Base-by-base conservation (phyloP, 2,888 invertebrate species). In the Thumatha senex region DNA sequence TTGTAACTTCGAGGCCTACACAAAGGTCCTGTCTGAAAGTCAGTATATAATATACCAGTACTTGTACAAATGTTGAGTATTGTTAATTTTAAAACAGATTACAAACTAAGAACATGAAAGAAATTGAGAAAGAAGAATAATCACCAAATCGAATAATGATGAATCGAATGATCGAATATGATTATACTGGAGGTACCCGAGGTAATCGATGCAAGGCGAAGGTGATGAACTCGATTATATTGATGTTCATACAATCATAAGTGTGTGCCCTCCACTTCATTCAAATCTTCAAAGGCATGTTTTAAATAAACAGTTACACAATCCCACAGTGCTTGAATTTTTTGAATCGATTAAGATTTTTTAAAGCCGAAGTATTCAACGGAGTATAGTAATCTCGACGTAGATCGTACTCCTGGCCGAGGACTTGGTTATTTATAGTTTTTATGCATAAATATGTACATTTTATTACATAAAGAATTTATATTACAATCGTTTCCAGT, bases 381-480 rank as follows among this genome's bases (percentile, higher is more conserved):
- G 61, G 54, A 56, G 58, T 61, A 58, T 61, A 65, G 54, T 67
- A 67, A 65, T 65, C 65, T 67, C 38, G 14, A 34, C 61, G 62
- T 61, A 54, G 66, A 66, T 68, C 66, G 49, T 49, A 54, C 47
- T 55, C 55, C 62, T 61, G 54, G 3, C 34, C 47, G 44, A 65
- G 56, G 68, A 62, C 49, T 56, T 49, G 52, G 5, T 58, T 47
- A 56, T 64, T 61, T 54, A 65, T 64, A 57, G 53, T 54, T 46
- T 40, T 44, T 63, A 51, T 57, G 12, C 52, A 45, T 30, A 61
- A 48, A 51, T 48, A 50, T 58, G 48, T 58, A 67, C 57, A 67
- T 67, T 64, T 65, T 58, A 58, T 54, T 56, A 64, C 50, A 51
- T 50, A 15, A 67, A 54, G 68, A 58, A 67, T 65, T 68, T 68